Evolutionary conservation across 2,113 vertebrate species (phyloP).

Genomic region (Grammomys surdaster): DNA sequence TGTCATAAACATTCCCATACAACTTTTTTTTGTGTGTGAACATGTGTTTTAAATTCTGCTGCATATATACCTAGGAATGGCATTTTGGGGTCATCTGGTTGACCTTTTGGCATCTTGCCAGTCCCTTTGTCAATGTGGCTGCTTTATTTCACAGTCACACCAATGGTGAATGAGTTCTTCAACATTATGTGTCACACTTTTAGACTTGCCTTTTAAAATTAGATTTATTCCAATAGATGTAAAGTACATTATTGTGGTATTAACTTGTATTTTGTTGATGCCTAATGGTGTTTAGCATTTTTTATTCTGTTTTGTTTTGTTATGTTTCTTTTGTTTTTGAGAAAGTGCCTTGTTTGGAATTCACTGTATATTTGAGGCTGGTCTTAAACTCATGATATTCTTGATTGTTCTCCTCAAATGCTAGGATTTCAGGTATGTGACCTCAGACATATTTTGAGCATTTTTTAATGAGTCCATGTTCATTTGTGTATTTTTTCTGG

Average conservation of each 20-base stretch:
- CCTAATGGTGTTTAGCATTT: slow-evolving; percentile 19
- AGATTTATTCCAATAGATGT: slow-evolving; percentile 32
- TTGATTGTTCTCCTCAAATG: not conserved
- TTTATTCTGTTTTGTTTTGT: not conserved
- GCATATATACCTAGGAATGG: not conserved
- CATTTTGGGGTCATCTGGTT: slow-evolving; percentile 2
- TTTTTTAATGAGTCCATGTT: not conserved
- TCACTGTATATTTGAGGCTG: not conserved
- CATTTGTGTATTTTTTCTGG: slow-evolving; percentile 1
- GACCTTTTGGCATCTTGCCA: not conserved
- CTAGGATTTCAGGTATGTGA: not conserved
- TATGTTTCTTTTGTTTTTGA: not conserved
- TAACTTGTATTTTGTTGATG: slow-evolving; percentile 5
- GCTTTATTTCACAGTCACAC: not conserved
- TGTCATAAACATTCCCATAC: not conserved
- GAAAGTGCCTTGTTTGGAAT: not conserved
- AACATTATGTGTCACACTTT: not conserved
- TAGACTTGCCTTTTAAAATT: slow-evolving; percentile 50
- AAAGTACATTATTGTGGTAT: slow-evolving; percentile 50
- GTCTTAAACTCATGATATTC: not conserved
- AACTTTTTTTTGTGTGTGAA: not conserved
- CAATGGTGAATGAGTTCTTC: not conserved
- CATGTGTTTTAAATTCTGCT: not conserved
- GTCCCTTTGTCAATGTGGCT: not conserved
- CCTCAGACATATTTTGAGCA: not conserved